Evolutionary conservation across 2,888 invertebrate species (phyloP).

Genomic region (Drosophila quasianomalipes): DNA sequence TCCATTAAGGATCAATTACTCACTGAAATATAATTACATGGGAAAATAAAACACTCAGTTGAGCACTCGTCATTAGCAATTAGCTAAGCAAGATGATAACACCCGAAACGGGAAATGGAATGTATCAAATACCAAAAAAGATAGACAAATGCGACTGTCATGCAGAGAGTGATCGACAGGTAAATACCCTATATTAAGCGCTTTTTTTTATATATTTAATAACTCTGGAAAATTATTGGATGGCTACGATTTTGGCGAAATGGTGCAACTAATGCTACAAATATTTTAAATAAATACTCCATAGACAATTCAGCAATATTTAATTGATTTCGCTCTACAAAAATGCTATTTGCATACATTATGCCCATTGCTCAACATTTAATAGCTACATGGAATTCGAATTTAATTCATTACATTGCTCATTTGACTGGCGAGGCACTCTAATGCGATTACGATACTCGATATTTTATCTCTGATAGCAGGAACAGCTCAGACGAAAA

Average conservation of each 20-base stretch:
- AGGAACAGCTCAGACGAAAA: constrained; percentile 3
- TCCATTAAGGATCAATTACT: neutral
- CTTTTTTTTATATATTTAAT: neutral
- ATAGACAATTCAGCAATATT: neutral
- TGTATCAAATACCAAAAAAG: neutral
- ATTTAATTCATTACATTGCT: constrained; percentile 24
- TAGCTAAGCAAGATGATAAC: constrained; percentile 16
- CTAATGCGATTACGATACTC: constrained; percentile 36
- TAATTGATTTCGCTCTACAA: neutral
- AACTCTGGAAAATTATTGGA: neutral
- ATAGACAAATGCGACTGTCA: neutral
- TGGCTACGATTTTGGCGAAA: neutral
- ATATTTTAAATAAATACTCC: neutral
- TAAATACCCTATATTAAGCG: neutral
- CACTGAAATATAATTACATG: constrained; percentile 15
- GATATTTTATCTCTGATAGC: constrained; percentile 53
- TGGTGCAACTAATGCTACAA: accelerated
- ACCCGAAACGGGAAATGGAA: neutral
- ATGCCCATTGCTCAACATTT: neutral
- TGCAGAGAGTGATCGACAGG: neutral
- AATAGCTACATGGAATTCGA: neutral
- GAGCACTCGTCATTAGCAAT: constrained; percentile 28
- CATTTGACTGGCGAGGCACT: constrained; percentile 11
- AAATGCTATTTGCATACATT: neutral
- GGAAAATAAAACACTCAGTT: neutral